These are phyloP conservation scores for Cantharis nigra DNA, from an alignment of 2,888 invertebrate genomes.

Conservation along the genomic window DNA sequence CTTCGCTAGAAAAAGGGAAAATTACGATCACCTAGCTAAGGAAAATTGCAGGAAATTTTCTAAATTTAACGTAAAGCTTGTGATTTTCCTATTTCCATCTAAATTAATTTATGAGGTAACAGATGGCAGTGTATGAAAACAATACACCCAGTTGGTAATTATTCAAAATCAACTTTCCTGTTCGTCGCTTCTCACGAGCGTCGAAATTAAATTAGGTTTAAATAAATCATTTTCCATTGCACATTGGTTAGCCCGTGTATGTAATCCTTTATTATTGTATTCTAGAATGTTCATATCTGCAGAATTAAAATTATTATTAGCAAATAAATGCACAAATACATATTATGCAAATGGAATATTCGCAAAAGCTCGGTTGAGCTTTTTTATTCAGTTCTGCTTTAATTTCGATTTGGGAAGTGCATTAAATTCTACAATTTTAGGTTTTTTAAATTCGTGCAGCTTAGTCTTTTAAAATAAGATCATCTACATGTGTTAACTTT, in stretches of 20 bases:
- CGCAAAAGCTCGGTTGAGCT: not conserved
- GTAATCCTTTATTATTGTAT: not conserved
- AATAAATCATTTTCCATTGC: slow-evolving; percentile 37
- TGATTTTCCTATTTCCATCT: not conserved
- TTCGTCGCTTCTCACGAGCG: slow-evolving; percentile 36
- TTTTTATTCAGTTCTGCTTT: not conserved
- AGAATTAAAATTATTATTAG: not conserved
- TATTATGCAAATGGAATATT: not conserved
- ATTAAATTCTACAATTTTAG: not conserved
- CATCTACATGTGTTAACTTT: not conserved
- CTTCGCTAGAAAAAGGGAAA: not conserved
- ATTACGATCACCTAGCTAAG: not conserved
- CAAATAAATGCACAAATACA: not conserved
- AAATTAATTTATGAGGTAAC: slow-evolving; percentile 25
- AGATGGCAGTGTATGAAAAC: slow-evolving; percentile 21
- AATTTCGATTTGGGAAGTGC: not conserved
- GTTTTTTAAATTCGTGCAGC: not conserved
- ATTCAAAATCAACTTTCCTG: slow-evolving; percentile 35
- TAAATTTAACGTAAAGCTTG: not conserved
- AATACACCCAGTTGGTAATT: slow-evolving; percentile 27
- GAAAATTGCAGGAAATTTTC: not conserved
- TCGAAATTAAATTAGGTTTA: slow-evolving; percentile 39
- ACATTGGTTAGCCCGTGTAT: slow-evolving; percentile 15
- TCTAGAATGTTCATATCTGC: not conserved
- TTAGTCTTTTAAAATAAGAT: not conserved